phyloP scores from a whole-genome alignment of 2,797 vertebrate genomes.

The Cirrhinus mrigala region DNA sequence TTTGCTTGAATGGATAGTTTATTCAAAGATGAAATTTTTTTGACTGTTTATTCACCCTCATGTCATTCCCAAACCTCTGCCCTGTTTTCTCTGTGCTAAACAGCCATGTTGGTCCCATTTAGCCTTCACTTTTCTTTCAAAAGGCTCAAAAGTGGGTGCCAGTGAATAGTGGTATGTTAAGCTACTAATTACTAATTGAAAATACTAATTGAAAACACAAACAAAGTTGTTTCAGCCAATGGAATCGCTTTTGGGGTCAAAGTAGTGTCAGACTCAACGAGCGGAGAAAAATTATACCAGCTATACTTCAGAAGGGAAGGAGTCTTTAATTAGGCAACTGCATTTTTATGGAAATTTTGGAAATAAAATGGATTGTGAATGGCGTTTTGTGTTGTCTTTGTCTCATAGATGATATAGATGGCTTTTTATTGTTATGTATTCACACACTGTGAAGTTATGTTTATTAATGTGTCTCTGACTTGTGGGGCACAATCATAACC shows the following conservation, averaged over 20 bases:
- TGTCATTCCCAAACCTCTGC: neutral
- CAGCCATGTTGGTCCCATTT: neutral
- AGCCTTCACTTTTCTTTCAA: neutral
- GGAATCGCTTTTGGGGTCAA: neutral
- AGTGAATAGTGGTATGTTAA: neutral
- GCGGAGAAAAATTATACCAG: neutral
- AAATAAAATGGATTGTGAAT: constrained; percentile 4
- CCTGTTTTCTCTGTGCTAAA: too few relatives aligned
- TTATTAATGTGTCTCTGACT: constrained; percentile 44
- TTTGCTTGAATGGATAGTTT: neutral
- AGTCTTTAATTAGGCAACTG: neutral
- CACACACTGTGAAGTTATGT: constrained; percentile 1
- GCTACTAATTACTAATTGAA: neutral
- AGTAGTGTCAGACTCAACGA: neutral
- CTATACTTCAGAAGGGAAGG: neutral
- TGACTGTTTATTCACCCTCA: neutral
- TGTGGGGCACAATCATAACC: constrained; percentile 42
- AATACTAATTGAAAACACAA: neutral
- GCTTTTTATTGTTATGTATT: neutral
- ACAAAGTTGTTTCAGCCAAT: neutral
- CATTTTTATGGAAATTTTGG: neutral
- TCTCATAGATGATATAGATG: neutral
- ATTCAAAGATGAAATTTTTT: neutral
- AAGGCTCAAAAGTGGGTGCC: neutral
- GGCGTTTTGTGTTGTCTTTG: neutral